These are phyloP conservation scores for Platypus cylindrus DNA, from an alignment of 2,888 invertebrate species.

Conservation along the genomic window DNA sequence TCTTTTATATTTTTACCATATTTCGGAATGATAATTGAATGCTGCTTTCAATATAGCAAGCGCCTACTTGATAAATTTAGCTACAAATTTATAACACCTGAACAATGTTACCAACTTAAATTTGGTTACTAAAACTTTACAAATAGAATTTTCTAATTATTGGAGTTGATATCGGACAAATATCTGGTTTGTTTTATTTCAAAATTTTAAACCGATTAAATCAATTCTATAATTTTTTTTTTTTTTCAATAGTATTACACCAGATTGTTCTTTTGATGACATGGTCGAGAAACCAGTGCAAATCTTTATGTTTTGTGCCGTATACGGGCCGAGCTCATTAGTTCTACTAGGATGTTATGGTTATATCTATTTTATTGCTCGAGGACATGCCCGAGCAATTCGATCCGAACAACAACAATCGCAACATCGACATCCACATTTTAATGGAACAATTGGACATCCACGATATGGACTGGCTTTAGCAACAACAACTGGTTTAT, in stretches of 20 bases:
- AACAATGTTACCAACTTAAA: too few relatives aligned
- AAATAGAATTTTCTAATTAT: too few relatives aligned
- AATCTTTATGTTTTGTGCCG: conserved; percentile 43
- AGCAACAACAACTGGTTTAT: conserved; percentile 48
- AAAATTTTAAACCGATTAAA: too few relatives aligned
- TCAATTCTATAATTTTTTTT: conserved; percentile 1
- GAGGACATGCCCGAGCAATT: conserved; percentile 50
- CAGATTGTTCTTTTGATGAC: conserved; percentile 38
- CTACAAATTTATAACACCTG: too few relatives aligned
- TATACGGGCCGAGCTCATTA: conserved; percentile 47
- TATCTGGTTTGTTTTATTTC: too few relatives aligned
- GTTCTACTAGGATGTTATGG: conserved; percentile 46
- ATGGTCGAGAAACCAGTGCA: conserved; percentile 42
- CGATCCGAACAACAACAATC: conserved; percentile 42
- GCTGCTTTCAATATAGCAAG: too few relatives aligned
- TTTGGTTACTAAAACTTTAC: too few relatives aligned
- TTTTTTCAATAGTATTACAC: conserved; percentile 25
- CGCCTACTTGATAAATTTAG: too few relatives aligned
- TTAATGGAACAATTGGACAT: conserved; percentile 25
- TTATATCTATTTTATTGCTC: conserved; percentile 49
- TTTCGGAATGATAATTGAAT: too few relatives aligned
- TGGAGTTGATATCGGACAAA: too few relatives aligned
- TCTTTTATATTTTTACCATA: too few relatives aligned
- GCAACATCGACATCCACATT: conserved; percentile 13
- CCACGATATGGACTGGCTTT: conserved; percentile 49